Evolutionary conservation across 2,113 vertebrate species (phyloP).

Genomic region (Rhea americana): DNA sequence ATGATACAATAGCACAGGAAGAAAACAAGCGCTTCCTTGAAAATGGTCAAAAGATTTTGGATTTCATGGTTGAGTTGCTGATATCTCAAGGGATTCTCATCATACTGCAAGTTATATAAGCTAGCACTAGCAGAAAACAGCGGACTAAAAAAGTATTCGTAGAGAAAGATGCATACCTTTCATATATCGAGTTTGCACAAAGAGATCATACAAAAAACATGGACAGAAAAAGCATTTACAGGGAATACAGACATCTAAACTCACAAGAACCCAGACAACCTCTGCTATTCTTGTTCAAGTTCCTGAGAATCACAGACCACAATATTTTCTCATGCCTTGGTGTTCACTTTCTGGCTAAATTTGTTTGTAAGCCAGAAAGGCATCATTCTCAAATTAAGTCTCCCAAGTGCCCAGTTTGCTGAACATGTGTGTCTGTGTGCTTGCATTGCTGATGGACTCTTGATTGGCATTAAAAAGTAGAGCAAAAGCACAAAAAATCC

Average conservation of each 20-base stretch:
- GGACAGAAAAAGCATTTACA: neutral
- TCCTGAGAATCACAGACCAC: neutral
- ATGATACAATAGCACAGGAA: neutral
- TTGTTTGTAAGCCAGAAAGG: neutral
- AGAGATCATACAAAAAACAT: neutral
- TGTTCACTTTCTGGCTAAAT: neutral
- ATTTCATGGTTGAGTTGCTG: conserved; percentile 42
- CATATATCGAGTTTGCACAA: neutral
- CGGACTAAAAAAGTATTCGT: neutral
- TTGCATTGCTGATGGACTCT: neutral
- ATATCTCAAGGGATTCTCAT: conserved; percentile 48
- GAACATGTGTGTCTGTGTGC: neutral
- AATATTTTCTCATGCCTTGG: neutral
- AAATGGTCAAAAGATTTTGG: conserved; percentile 16
- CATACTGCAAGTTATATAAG: neutral
- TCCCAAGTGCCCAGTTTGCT: neutral
- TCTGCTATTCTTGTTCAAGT: neutral
- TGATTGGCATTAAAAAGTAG: neutral
- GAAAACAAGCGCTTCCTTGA: neutral
- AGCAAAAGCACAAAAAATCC: neutral
- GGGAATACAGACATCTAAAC: neutral
- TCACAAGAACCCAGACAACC: neutral
- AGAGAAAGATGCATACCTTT: neutral
- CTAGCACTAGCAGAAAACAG: neutral
- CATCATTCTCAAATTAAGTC: neutral